Percentiles rank a stretch among this genome's conserved stretches.
These are phyloP conservation scores for Heliornis fulica DNA, from an alignment of 2,113 vertebrate genomes.

Conservation along the genomic window DNA sequence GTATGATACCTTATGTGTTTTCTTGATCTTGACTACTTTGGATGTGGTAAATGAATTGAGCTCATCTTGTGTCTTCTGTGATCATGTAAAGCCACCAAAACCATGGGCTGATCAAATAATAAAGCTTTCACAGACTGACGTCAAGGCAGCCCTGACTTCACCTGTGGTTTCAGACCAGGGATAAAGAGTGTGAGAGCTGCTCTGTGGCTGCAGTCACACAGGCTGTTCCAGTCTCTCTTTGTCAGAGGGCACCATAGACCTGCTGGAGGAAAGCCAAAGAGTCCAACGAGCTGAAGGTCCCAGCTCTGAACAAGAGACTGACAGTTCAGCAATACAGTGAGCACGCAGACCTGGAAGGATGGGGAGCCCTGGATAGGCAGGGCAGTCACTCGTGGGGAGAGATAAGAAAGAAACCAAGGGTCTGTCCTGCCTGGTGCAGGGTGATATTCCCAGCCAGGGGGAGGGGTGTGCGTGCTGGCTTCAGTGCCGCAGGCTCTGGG, in stretches of 20 bases:
- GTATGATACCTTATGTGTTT: not conserved
- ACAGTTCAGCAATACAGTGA: rapidly evolving
- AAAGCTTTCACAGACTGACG: not conserved
- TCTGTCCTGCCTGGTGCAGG: not conserved
- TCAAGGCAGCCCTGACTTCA: not conserved
- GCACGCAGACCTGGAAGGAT: not conserved
- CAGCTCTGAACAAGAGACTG: not conserved
- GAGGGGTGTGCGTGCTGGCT: not conserved
- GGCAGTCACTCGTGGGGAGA: not conserved
- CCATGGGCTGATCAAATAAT: not conserved
- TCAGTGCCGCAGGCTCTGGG: not conserved
- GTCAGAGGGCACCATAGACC: not conserved
- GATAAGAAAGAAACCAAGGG: not conserved
- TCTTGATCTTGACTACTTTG: not conserved
- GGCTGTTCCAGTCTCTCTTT: not conserved
- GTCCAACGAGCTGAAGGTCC: not conserved
- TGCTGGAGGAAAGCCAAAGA: not conserved
- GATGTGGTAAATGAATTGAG: constrained; percentile 36
- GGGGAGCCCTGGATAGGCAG: not conserved
- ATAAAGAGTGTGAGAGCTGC: not conserved
- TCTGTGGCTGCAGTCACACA: not conserved
- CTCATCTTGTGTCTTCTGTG: not conserved
- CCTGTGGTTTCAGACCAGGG: not conserved
- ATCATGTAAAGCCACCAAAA: not conserved
- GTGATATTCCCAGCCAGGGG: not conserved